Base-by-base conservation (phyloP, 2,888 invertebrate genomes). In the Mesorhabditis belari region DNA sequence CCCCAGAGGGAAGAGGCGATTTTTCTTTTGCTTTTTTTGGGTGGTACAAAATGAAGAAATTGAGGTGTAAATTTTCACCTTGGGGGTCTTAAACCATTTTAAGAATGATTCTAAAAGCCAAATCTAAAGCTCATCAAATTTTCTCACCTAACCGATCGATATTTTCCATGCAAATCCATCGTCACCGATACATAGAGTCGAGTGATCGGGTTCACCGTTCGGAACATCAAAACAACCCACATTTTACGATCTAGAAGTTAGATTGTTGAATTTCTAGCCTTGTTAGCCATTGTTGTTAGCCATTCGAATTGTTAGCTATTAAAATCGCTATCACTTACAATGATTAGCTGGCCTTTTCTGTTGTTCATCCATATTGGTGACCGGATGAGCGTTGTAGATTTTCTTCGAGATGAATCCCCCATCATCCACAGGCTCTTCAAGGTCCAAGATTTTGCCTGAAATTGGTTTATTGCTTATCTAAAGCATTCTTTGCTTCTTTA, bases 361-460 rank as follows among this genome's bases (percentile, higher is more conserved):
- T 24, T 67, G 71, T 50, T 71, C 67, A 26, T 71, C 71, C 50
- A 71, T 71, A 56, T 70, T 62, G 35, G 69, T 65, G 50, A 69
- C 61, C 6, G 69, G 69, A n/a, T 64, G 63, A 1, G 70, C 69
- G 44, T 73, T 72, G 64, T 70, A 68, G 35, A 75, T 63, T 52
- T 62, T 63, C 52, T 75, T 75, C n/a, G 69, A 70, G 27, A 75
- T 69, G 61, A 75, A 75, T 59, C 74, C 75, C 61, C 75, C 75
- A 53, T 75, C 75, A 17, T 73, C 67, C 52, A 75, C 73, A 12
- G 75, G 75, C 49, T 70, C 75, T 54, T 73, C 73, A 17, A 75
- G 59, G 59, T 70, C 64, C 23, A 75, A 67, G 12, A 63, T 55
- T 61, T 73, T 75, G 5, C 72, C 73, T 35, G 44, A 35, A 35